phyloP scores from a whole-genome alignment of 2,888 invertebrate species.

The Stegophylla sp. region DNA sequence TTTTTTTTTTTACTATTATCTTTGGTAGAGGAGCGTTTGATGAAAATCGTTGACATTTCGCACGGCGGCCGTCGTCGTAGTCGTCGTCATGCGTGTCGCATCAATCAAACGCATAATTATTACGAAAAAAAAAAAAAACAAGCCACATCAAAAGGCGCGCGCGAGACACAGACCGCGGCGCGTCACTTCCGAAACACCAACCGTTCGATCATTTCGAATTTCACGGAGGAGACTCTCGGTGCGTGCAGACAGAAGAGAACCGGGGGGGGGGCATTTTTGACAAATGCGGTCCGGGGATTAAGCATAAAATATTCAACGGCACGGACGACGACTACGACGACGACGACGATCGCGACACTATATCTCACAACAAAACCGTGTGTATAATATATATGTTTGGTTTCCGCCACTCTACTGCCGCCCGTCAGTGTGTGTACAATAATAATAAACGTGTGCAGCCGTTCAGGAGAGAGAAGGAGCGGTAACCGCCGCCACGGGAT shows the following conservation, averaged over 20 bases:
- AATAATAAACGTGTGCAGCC: conserved; percentile 3
- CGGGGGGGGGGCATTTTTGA: conserved; percentile 33
- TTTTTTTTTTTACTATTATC: conserved; percentile 10
- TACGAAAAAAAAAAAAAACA: conserved; percentile 25
- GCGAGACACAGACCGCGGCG: too few relatives aligned
- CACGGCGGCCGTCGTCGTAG: conserved; percentile 31
- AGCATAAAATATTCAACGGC: conserved; percentile 58
- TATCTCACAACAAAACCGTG: neutral
- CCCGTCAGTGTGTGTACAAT: neutral
- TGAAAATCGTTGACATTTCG: conserved; percentile 31
- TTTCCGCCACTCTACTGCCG: too few relatives aligned
- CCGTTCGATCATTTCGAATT: conserved; percentile 57
- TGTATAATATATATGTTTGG: neutral
- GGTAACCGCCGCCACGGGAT: neutral
- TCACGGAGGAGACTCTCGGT: conserved; percentile 15
- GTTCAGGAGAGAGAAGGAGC: neutral
- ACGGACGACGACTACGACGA: conserved; percentile 52
- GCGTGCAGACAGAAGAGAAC: neutral
- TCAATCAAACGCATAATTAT: conserved; percentile 53
- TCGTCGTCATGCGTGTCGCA: conserved; percentile 28
- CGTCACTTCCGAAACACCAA: conserved; percentile 42
- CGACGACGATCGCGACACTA: too few relatives aligned
- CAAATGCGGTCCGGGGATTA: conserved; percentile 56
- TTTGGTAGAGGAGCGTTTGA: conserved; percentile 1
- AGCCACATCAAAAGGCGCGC: conserved; percentile 29